Evolutionary conservation across 2,113 vertebrate species (phyloP).

Genomic region (Ceuthmochares aereus): DNA sequence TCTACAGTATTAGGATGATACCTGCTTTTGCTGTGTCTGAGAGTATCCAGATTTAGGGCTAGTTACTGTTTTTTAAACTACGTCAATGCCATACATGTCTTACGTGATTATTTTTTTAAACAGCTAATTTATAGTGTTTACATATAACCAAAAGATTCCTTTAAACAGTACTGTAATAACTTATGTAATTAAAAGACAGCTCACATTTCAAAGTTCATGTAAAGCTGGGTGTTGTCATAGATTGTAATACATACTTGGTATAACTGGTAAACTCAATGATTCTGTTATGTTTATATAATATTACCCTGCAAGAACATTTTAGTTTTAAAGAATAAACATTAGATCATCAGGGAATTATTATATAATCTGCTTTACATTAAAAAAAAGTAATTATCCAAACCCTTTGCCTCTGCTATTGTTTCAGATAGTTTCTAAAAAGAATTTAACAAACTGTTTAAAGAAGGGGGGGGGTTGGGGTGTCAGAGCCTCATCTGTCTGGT

Average conservation of each 20-base stretch:
- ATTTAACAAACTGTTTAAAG: neutral
- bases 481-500: neutral
- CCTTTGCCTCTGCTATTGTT: neutral
- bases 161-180: slow-evolving; percentile 68
- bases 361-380: slow-evolving; percentile 15
- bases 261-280: neutral
- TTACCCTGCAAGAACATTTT: neutral
- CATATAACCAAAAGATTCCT: slow-evolving; percentile 66
- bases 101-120: slow-evolving; percentile 77
- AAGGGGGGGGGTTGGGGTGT: neutral
- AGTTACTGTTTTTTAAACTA: slow-evolving; percentile 65
- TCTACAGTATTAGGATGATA: slow-evolving; percentile 45
- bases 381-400: neutral
- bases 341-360: neutral
- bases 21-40: slow-evolving; percentile 58
- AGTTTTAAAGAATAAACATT: slow-evolving; percentile 17
- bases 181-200: slow-evolving; percentile 25
- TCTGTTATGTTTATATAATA: neutral
- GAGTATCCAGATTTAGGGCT: slow-evolving; percentile 58
- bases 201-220: slow-evolving; percentile 24
- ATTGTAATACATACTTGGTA: neutral
- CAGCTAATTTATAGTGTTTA: slow-evolving; percentile 67
- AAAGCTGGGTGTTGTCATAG: neutral
- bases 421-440: neutral
- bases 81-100: slow-evolving; percentile 64